A percentile compares a stretch with the other conserved stretches of the same genome.
phyloP scores from a whole-genome alignment of 2,797 vertebrate species.

The Gymnothorax reevesii region DNA sequence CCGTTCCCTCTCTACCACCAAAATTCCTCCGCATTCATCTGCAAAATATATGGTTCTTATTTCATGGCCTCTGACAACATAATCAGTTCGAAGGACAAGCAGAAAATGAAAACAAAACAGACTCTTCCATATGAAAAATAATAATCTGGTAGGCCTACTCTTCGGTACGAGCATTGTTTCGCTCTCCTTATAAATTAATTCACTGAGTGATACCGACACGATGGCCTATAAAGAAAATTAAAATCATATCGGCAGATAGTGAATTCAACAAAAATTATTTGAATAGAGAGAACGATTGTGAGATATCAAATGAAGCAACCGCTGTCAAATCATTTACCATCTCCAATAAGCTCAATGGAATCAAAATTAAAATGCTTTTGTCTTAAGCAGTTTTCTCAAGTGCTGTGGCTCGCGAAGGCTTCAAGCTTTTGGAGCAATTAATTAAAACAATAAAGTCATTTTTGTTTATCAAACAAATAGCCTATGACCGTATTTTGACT shows the following conservation, averaged over 20 bases:
- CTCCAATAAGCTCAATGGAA: neutral
- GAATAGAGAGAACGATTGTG: neutral
- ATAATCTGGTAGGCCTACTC: neutral
- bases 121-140: neutral
- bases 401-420: neutral
- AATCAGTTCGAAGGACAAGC: neutral
- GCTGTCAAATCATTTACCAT: neutral
- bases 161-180: neutral
- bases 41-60: neutral
- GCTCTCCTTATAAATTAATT: neutral
- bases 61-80: neutral
- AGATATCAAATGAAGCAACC: neutral
- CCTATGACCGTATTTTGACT: neutral
- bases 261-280: neutral
- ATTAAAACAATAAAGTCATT: neutral
- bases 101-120: neutral
- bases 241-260: neutral
- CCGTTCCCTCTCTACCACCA: no score
- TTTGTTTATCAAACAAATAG: neutral
- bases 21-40: no score
- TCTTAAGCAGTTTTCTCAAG: neutral
- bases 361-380: no score
- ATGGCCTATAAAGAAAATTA: neutral
- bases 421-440: neutral
- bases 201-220: neutral